Evolutionary conservation across 2,888 invertebrate species (phyloP).

Genomic region (Hirtodrosophila duncani): DNA sequence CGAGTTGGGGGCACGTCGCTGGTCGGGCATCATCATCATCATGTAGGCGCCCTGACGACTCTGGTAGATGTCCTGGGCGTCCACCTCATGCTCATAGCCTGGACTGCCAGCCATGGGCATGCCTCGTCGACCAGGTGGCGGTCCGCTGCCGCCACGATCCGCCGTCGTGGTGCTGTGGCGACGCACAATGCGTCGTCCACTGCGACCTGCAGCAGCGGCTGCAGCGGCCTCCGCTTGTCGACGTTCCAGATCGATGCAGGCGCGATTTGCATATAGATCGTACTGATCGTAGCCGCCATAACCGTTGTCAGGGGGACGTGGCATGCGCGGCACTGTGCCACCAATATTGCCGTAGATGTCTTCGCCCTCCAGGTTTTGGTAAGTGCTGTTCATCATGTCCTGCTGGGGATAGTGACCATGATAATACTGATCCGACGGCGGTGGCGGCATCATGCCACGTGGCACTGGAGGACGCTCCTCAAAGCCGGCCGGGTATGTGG

Average conservation of each 20-base stretch:
- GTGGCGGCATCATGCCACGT: conserved; percentile 33
- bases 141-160: conserved; percentile 61
- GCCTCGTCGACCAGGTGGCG: conserved; percentile 43
- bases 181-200: conserved; percentile 71
- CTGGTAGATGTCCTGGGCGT: conserved; percentile 69
- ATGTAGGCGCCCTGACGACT: conserved; percentile 75
- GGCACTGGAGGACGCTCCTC: conserved; percentile 65
- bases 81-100: conserved; percentile 43
- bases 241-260: conserved; percentile 77
- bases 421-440: conserved; percentile 59
- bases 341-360: conserved; percentile 77
- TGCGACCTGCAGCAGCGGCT: conserved; percentile 39
- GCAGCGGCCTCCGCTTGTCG: conserved; percentile 72
- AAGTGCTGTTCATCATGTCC: conserved; percentile 75
- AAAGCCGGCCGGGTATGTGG: conserved; percentile 75
- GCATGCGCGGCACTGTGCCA: conserved; percentile 31
- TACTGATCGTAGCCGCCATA: conserved; percentile 66
- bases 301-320: conserved; percentile 42
- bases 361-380: conserved; percentile 76
- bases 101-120: conserved; percentile 48
- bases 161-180: conserved; percentile 78
- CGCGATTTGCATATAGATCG: conserved; percentile 78
- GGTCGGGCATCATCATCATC: conserved; percentile 75
- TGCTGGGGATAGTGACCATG: conserved; percentile 52
- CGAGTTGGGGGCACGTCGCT: conserved; percentile 74